These are phyloP conservation scores for Prochilodus magdalenae DNA, from an alignment of 2,113 vertebrate species.

Conservation along the genomic window DNA sequence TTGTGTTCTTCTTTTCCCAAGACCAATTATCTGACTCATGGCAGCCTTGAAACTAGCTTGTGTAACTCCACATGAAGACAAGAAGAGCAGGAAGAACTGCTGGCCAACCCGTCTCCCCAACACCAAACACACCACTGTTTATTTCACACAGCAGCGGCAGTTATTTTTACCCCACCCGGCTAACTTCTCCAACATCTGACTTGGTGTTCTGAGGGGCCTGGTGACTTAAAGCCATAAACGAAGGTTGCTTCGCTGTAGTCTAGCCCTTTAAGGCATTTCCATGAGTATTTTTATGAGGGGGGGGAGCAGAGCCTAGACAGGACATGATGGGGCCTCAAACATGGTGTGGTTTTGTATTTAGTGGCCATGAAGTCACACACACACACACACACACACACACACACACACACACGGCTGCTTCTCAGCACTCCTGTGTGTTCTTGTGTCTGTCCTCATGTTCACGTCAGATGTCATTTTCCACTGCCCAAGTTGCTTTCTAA, in stretches of 20 bases:
- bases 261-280: not conserved
- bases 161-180: not conserved
- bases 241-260: not conserved
- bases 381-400: not conserved
- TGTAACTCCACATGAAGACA: not conserved
- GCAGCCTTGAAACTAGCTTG: not conserved
- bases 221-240: not conserved
- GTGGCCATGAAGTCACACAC: too few species aligned
- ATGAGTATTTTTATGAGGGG: not conserved
- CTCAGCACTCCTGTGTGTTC: too few species aligned
- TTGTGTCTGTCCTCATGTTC: too few species aligned
- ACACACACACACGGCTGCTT: not conserved
- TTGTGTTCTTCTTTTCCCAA: not conserved
- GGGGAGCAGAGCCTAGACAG: not conserved
- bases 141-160: not conserved
- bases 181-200: not conserved
- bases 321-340: not conserved
- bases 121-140: conserved; percentile 1
- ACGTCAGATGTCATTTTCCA: too few species aligned
- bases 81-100: conserved; percentile 13
- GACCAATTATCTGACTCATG: not conserved
- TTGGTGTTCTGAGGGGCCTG: not conserved
- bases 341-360: not conserved
- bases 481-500: too few species aligned
- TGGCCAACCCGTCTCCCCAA: not conserved